Conservation (phyloP, 2,797 vertebrate species). For the Vespertilio murinus region DNA sequence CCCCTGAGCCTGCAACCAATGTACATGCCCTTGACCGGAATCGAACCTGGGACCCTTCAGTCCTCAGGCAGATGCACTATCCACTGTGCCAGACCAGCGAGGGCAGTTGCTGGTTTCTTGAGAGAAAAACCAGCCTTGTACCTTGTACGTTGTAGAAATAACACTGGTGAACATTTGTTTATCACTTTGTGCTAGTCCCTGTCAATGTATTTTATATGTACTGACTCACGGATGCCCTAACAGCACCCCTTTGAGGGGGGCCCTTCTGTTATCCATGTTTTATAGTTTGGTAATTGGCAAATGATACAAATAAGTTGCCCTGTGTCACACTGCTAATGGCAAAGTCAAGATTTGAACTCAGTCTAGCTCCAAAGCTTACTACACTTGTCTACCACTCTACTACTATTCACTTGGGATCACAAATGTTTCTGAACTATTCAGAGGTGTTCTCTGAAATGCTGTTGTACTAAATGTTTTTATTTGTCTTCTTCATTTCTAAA, state of each 20-base stretch:
- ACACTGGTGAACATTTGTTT: background rate
- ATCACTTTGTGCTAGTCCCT: background rate
- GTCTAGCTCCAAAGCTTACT: background rate
- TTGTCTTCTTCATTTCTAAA: slow-evolving; percentile 40
- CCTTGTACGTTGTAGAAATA: background rate
- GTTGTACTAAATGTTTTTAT: background rate
- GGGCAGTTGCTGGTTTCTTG: background rate
- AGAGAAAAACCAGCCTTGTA: background rate
- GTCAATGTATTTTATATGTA: slow-evolving; percentile 4
- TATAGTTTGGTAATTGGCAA: background rate
- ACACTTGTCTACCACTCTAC: background rate
- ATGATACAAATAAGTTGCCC: background rate
- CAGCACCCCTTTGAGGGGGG: background rate
- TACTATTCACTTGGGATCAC: background rate
- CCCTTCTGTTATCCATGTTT: background rate
- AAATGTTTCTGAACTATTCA: background rate
- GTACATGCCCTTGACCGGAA: too few relatives aligned
- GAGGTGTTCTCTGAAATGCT: slow-evolving; percentile 9
- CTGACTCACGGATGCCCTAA: background rate
- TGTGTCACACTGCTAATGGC: background rate
- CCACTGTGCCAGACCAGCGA: background rate
- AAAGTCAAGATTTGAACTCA: slow-evolving; percentile 1
- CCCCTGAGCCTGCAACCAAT: too few relatives aligned
- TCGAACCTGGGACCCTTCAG: too few relatives aligned
- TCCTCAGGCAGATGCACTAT: too few relatives aligned